Base-by-base conservation (phyloP, 2,797 vertebrate species). In the Gambelia wislizenii region DNA sequence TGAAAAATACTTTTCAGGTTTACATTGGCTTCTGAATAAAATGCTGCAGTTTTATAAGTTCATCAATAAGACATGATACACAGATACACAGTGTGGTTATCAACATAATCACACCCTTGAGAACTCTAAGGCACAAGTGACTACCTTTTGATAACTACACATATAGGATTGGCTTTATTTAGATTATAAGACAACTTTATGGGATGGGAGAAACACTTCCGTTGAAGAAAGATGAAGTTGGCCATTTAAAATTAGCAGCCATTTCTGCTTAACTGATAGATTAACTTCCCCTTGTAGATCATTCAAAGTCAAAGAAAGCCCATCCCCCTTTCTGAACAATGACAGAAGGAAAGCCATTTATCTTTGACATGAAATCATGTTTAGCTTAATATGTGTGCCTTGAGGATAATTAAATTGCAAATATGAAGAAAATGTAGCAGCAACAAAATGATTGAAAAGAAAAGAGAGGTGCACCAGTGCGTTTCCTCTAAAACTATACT, bases 31-130 rank as follows among this genome's bases (percentile, higher is more conserved):
- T 86, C 80, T 52, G 33, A 90, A 96, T 92, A 94, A 93, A 95
- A 94, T 85, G 49, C 86, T 85, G 80, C 92, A 0, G 61, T 85
- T 96, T 97, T 97, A 97, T 95, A 95, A 96, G 92, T 96, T 96
- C 95, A 96, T 96, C 96, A 95, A 96, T 97, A 96, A 94, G 95
- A 95, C 84, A 91, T 94, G 93, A 96, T 97, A 96, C 70, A 90
- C 91, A 86, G 93, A 96, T 97, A 96, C 70, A 90, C 91, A 86
- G 91, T 90, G 95, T 92, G 89, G 92, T 95, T 97, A 95, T 96
- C 96, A 92, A 93, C 90, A 92, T 94, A 96, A 96, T 96, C 93
- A 90, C 85, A 92, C 95, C 96, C 95, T 91, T 93, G 95, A 95
- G 96, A 93, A 95, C 94, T 96, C 85, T 92, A 90, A 96, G 90